Base-by-base conservation (phyloP, 2,888 invertebrate genomes). In the Rhingia rostrata region DNA sequence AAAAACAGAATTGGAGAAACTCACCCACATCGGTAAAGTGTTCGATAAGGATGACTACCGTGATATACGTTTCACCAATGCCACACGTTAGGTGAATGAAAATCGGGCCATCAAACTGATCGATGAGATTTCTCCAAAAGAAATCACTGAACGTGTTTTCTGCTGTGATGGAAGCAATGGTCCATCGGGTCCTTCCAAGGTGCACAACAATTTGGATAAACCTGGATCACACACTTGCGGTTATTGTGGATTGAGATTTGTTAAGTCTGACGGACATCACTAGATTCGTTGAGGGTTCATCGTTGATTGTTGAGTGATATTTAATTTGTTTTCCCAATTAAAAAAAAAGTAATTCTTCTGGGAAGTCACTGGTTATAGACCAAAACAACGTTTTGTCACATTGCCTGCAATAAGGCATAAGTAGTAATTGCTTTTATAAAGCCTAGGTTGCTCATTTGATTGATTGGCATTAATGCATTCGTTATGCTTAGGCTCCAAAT, bases 121-220 rank as follows among this genome's bases (percentile, higher is more conserved):
- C 87, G 95, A 94, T 66, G 95, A 97, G 90, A 94, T 96, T 70
- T 97, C 98, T 49, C 97, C 98, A 2, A 95, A 94, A 87, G 93
- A 94, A 86, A 94, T 94, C 69, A 94, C 94, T 43, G 94, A 95
- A 86, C 94, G 97, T 86, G 95, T 97, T 81, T 97, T 98, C 0
- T 95, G 94, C 92, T 99, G 99, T 91, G 97, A 99, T 93, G 99
- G 99, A 70, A 99, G 99, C 84, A 96, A 97, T 91, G 98, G 98
- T 4, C 96, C 98, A 0, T 94, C 97, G 54, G 99, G 99, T 7
- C 99, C 99, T 92, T 99, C 99, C 6, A 96, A 97, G 93, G 97
- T 99, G 75, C 99, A 95, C 91, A 99, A 99, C 83, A 99, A 99
- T 92, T 93, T 99, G 94, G 99, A 99, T 92, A 96, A 97, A 91